A percentile compares a stretch with the other conserved stretches of the same genome.
Evolutionary conservation across 2,113 vertebrate species (phyloP).

Genomic region (Typhlomys cinereus): DNA sequence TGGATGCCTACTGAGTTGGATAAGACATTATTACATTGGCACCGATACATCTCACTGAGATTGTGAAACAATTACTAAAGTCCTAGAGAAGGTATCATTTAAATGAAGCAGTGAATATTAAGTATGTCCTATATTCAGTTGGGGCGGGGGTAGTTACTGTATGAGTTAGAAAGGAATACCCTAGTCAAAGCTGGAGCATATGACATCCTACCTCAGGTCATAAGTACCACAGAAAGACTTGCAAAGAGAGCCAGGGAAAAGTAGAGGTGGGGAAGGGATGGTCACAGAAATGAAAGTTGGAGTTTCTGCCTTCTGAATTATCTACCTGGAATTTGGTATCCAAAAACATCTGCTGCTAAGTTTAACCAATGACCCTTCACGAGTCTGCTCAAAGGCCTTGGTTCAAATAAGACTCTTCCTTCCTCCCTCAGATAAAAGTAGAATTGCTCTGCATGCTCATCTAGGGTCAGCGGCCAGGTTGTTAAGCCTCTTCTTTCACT

Average conservation of each 20-base stretch:
- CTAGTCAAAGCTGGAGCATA: neutral
- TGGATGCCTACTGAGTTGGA: neutral
- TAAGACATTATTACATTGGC: neutral
- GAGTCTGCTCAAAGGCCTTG: neutral
- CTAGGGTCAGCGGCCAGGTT: neutral
- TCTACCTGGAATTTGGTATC: constrained; percentile 20
- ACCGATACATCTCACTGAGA: neutral
- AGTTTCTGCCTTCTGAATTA: neutral
- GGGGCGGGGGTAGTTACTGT: neutral
- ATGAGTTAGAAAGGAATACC: neutral
- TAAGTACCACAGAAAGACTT: neutral
- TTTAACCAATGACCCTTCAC: neutral
- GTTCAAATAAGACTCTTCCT: neutral
- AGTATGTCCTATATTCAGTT: neutral
- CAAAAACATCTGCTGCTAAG: neutral
- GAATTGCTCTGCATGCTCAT: neutral
- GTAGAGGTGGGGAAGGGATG: accelerated
- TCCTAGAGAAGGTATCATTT: neutral
- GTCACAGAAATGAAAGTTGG: neutral
- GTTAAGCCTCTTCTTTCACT: neutral
- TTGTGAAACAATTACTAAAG: neutral
- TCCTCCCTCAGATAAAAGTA: neutral
- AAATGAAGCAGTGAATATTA: neutral
- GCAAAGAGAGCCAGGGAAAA: neutral
- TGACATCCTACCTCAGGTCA: neutral